Evolutionary conservation across 2,797 vertebrate genomes (phyloP).

Genomic region (Tangara arthus): DNA sequence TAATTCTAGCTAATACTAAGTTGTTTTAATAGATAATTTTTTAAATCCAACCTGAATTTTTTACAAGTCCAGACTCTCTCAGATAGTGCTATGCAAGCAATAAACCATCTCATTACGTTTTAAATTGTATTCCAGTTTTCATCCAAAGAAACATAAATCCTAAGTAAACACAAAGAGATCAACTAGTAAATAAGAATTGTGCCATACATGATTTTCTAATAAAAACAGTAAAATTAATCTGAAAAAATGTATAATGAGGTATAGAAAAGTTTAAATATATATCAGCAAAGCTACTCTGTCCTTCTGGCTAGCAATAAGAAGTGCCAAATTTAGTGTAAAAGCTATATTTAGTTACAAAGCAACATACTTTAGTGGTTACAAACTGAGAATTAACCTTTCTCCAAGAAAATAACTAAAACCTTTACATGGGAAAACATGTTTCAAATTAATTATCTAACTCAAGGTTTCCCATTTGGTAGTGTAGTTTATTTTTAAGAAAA

Average conservation of each 20-base stretch:
- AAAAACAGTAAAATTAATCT: constrained; percentile 11
- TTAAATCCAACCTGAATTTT: not conserved
- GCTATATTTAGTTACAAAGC: constrained; percentile 62
- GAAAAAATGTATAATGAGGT: constrained; percentile 35
- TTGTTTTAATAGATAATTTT: constrained; percentile 13
- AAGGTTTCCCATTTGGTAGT: not conserved
- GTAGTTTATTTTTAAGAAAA: not conserved
- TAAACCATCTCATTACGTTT: not conserved
- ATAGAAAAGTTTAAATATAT: constrained; percentile 54
- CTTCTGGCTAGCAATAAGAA: constrained; percentile 57
- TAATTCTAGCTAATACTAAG: not conserved
- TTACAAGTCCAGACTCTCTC: not conserved
- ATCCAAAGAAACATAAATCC: not conserved
- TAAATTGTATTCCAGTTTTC: not conserved
- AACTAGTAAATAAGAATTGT: constrained; percentile 30
- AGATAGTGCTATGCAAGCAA: not conserved
- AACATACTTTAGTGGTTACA: constrained; percentile 57
- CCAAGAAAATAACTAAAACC: constrained; percentile 23
- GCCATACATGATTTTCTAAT: constrained; percentile 21
- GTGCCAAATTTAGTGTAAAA: constrained; percentile 62
- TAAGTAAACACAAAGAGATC: constrained; percentile 38
- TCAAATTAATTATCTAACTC: constrained; percentile 32
- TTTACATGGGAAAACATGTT: constrained; percentile 19
- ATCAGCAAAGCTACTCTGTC: constrained; percentile 31
- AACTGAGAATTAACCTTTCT: constrained; percentile 65